These are phyloP conservation scores for Campoplex capitator DNA, from an alignment of 2,888 invertebrate species.

Conservation along the genomic window DNA sequence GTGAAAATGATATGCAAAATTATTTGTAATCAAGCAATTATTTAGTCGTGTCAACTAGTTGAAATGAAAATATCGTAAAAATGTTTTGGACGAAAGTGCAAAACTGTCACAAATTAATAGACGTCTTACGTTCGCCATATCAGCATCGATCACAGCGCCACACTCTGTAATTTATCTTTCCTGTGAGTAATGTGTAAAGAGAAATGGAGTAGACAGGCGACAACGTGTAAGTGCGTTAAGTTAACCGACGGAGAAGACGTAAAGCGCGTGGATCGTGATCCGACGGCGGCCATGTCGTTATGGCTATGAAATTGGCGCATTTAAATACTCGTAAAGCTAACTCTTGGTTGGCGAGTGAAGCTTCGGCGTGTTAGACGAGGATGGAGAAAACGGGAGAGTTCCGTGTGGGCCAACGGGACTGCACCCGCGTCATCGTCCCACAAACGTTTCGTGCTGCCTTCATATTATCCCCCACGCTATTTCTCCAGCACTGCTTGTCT, in stretches of 20 bases:
- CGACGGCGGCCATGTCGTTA: constrained; percentile 78
- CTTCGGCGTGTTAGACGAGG: constrained; percentile 20
- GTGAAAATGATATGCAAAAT: background rate
- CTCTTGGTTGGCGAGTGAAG: constrained; percentile 58
- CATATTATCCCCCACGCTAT: constrained; percentile 39
- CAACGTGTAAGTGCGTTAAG: constrained; percentile 58
- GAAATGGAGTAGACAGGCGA: constrained; percentile 43
- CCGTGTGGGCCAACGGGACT: constrained; percentile 68
- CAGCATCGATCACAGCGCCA: constrained; percentile 53
- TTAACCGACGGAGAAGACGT: constrained; percentile 67
- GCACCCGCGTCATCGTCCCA: constrained; percentile 64
- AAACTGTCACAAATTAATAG: constrained; percentile 11
- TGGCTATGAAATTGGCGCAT: constrained; percentile 73
- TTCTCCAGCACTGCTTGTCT: constrained; percentile 43
- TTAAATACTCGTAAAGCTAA: constrained; percentile 74
- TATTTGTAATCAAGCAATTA: background rate
- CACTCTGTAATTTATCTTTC: constrained; percentile 46
- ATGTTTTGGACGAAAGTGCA: constrained; percentile 2
- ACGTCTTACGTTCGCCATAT: constrained; percentile 41
- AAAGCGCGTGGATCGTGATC: constrained; percentile 73
- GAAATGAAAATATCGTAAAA: background rate
- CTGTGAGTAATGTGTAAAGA: constrained; percentile 23
- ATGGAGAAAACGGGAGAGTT: constrained; percentile 41
- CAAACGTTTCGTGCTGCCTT: constrained; percentile 45
- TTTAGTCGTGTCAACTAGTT: background rate